Evolutionary conservation across 2,113 vertebrate species (phyloP), one percentile per base, ranked within the genome.

Genomic region (Macquaria australasica): DNA sequence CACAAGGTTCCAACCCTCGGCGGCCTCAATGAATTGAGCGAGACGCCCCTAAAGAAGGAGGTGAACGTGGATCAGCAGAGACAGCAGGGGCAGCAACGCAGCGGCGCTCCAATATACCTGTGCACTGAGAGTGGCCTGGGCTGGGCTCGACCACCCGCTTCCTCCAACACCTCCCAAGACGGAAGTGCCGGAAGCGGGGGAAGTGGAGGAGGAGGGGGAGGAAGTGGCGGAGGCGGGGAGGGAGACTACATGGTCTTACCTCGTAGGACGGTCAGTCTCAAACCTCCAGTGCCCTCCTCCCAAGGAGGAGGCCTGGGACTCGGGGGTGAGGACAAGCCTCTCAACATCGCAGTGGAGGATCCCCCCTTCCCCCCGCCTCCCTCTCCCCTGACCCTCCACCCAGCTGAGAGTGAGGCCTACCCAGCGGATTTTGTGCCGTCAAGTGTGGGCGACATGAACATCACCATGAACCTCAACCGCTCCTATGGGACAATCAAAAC

Each of bases 201-300:
- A 76, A 93, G 92, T 18, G 93, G 85, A 2, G 91, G 90, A 25
- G 89, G 90, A 15, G 86, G 81, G 4, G 79, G 91, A 50, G 90
- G 90, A 25, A 89, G 90, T 1, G 83, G 88, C 1, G 96, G 20
- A 93, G 95, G 95, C 0, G 91, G 96, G 0, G 98, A 99, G 94
- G 97, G 98, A 78, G 98, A 99, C 94, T 99, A 99, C 93, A 99
- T 98, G 97, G 97, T 99, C 91, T 96, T 99, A 88, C 98, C 98
- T 6, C 96, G 97, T 28, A 95, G 98, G 94, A 97, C 97, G 83
- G 92, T 97, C 92, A 98, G 97, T 95, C 97, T 99, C 82, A 98
- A 99, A 78, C 97, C 97, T 63, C 93, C 94, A 25, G 96, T 93
- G 8, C 37, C 94, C 0, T 91, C 92, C 72, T 91, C 88, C 50